Conservation (phyloP, 2,113 vertebrate species). For the Puffinus mauretanicus region DNA sequence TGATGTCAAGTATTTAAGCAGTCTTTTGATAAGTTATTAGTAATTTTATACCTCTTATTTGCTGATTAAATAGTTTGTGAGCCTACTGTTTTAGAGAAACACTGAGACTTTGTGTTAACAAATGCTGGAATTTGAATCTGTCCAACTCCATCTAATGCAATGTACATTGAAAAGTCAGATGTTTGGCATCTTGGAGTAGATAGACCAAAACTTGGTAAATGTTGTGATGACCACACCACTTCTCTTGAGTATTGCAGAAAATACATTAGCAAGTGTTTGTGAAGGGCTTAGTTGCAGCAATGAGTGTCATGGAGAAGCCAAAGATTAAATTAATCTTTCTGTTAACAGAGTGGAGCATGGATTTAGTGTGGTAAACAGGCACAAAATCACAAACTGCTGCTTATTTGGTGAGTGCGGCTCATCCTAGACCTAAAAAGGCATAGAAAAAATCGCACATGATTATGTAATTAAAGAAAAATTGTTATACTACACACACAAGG, state of each 20-base stretch:
- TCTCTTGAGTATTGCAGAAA: not conserved
- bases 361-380: not conserved
- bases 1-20: not conserved
- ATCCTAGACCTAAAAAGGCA: not conserved
- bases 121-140: not conserved
- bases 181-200: not conserved
- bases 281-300: not conserved
- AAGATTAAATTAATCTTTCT: not conserved
- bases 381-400: not conserved
- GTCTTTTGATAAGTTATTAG: not conserved
- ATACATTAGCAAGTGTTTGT: not conserved
- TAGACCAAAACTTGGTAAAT: not conserved
- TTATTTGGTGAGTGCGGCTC: not conserved
- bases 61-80: not conserved
- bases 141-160: not conserved
- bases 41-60: not conserved
- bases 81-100: not conserved
- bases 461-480: not conserved
- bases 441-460: not conserved
- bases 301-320: not conserved
- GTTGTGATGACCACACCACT: not conserved
- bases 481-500: not conserved
- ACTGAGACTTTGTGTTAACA: accelerated
- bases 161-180: not conserved
- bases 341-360: not conserved